Evolutionary conservation across 2,888 invertebrate species (phyloP).

Genomic region (Pristionchus japonicus): DNA sequence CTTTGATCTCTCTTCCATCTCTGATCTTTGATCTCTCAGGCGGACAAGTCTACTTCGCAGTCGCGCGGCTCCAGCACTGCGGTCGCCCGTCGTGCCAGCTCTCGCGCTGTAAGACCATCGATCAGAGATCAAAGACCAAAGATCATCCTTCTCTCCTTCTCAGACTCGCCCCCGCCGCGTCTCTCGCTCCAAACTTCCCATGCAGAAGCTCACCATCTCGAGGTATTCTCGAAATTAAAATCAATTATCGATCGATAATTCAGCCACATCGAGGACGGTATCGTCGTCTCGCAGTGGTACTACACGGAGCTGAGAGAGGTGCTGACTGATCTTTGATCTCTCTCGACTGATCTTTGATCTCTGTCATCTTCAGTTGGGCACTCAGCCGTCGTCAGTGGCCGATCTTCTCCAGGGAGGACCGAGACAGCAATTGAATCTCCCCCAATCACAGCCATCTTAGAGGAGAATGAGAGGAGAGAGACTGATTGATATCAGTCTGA

Average conservation of each 20-base stretch:
- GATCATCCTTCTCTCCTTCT: not conserved
- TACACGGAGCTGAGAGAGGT: conserved; percentile 41
- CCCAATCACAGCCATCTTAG: not conserved
- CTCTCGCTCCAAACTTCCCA: conserved; percentile 28
- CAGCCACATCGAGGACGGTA: conserved; percentile 41
- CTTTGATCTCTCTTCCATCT: not conserved
- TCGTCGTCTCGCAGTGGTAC: conserved; percentile 39
- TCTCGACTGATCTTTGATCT: not conserved
- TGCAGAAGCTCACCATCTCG: conserved; percentile 33
- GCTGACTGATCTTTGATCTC: not conserved
- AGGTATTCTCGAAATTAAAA: conserved; percentile 10
- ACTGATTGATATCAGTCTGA: not conserved
- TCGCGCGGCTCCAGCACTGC: not conserved
- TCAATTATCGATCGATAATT: not conserved
- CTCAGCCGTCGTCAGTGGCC: conserved; percentile 27
- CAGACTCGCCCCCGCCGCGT: not conserved
- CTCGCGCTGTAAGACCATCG: not conserved
- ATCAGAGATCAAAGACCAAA: not conserved
- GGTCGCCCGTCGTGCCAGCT: not conserved
- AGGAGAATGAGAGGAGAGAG: not conserved
- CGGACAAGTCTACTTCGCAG: conserved; percentile 11
- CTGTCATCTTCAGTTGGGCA: conserved; percentile 17
- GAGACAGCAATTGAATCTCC: conserved; percentile 29
- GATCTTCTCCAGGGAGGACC: conserved; percentile 33
- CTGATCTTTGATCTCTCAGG: not conserved